A percentile compares a stretch with the other conserved stretches of the same genome.
Evolutionary conservation across 2,113 vertebrate species (phyloP).

Genomic region (Apus apus): DNA sequence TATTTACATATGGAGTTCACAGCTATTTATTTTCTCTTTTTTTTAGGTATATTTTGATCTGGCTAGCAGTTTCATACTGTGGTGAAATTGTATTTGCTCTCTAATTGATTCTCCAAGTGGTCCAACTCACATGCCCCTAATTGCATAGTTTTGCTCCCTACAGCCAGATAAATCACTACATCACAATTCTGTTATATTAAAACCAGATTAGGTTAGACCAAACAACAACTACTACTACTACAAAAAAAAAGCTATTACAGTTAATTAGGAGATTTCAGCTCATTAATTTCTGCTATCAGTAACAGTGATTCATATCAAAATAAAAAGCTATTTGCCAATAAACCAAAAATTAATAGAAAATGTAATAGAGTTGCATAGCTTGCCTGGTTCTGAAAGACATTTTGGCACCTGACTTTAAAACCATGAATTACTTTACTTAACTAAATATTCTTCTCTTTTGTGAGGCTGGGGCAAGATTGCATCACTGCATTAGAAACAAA

Average conservation of each 20-base stretch:
- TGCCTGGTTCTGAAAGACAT: neutral
- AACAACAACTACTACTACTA: neutral
- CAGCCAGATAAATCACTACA: neutral
- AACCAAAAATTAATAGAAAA: neutral
- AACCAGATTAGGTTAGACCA: neutral
- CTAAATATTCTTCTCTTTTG: neutral
- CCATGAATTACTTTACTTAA: accelerated
- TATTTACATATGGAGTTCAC: neutral
- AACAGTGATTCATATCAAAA: neutral
- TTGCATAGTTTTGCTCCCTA: neutral
- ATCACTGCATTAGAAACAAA: neutral
- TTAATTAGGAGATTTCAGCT: neutral
- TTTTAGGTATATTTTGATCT: neutral
- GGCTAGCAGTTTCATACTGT: neutral
- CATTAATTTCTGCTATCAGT: neutral
- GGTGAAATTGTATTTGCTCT: neutral
- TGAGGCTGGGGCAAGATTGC: neutral
- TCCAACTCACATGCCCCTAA: neutral
- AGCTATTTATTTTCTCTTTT: neutral
- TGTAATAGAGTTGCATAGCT: neutral
- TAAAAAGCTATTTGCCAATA: neutral
- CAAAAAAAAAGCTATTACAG: neutral
- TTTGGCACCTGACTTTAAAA: neutral
- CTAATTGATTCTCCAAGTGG: neutral
- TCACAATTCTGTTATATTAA: neutral